Evolutionary conservation across 2,797 vertebrate species (phyloP), one percentile per base, ranked within the genome.

Genomic region (Sebastolobus altivelis): DNA sequence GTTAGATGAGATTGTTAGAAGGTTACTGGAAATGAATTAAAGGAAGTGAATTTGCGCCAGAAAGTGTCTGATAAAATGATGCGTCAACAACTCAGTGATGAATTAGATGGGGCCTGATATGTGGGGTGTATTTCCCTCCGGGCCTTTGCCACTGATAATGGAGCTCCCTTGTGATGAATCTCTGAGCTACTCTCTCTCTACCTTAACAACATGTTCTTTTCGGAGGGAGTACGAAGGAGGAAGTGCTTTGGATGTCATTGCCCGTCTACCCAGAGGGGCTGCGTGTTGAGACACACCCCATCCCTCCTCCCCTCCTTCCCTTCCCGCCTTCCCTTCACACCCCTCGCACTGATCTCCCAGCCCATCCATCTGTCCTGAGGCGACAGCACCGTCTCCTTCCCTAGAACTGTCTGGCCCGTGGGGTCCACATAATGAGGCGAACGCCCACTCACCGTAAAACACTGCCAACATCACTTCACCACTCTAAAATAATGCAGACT

Each of bases 231-330:
- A 40, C 40, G 68, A 65, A 74, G 83, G 74, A 93, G 93, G 95
- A 94, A 93, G 92, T 93, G 83, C 92, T 89, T 93, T 91, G 83
- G 88, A 93, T 92, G 93, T 93, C 89, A 86, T 82, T 89, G 90
- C 92, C 91, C 83, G 70, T 92, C 88, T 94, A 82, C 93, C 94
- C 87, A 90, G 92, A 93, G 90, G 94, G 94, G 87, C 83, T 95
- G 94, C 94, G 40, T 94, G 95, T 94, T 62, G 80, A 93, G 87
- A 89, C 95, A 84, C 87, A 87, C 84, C 83, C 88, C 78, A 25
- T 72, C 76, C 82, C 83, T 74, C 82, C 83, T 72, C 31, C 38
- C 70, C 72, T 65, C 81, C 73, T 72, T 62, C 84, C 29, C 65
- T 70, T 37, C 54, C 33, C 56, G 2, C 81, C 87, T 80, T 81